phyloP scores from a whole-genome alignment of 2,888 invertebrate species.

The Gisinianus flammeolus region DNA sequence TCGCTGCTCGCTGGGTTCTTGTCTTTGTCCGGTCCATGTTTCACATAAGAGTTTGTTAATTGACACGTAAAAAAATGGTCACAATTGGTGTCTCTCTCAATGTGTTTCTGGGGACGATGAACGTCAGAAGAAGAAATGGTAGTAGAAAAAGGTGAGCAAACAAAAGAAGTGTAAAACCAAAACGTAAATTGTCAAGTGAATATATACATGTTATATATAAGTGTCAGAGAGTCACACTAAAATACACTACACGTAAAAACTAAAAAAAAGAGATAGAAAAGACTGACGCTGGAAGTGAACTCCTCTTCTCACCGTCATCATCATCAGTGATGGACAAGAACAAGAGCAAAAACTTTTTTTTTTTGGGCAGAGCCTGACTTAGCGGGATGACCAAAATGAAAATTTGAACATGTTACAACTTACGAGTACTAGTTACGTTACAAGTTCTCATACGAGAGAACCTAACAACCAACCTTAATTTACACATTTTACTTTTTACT shows the following conservation, averaged over 20 bases:
- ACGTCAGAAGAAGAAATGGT: not conserved
- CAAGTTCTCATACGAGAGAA: not conserved
- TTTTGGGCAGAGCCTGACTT: slow-evolving; percentile 5
- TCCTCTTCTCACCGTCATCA: not conserved
- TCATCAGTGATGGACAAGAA: not conserved
- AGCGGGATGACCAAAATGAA: slow-evolving; percentile 17
- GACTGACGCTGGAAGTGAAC: not conserved
- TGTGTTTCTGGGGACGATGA: not conserved
- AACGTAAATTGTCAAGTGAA: not conserved
- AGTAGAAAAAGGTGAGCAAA: not conserved
- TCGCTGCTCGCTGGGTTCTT: not conserved
- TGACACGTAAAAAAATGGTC: slow-evolving; percentile 4
- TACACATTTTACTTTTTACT: not conserved
- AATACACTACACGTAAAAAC: not conserved
- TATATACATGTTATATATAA: not conserved
- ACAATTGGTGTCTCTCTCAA: not conserved
- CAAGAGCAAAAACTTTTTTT: not conserved
- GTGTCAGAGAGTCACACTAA: too few relatives aligned
- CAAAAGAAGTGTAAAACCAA: not conserved
- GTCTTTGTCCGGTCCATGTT: not conserved
- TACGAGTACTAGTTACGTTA: not conserved
- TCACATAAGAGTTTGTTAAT: not conserved
- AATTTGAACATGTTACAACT: not conserved
- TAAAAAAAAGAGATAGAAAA: not conserved
- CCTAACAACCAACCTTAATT: slow-evolving; percentile 3